Base-by-base conservation (phyloP, 2,113 vertebrate genomes). In the Amphiprion percula region DNA sequence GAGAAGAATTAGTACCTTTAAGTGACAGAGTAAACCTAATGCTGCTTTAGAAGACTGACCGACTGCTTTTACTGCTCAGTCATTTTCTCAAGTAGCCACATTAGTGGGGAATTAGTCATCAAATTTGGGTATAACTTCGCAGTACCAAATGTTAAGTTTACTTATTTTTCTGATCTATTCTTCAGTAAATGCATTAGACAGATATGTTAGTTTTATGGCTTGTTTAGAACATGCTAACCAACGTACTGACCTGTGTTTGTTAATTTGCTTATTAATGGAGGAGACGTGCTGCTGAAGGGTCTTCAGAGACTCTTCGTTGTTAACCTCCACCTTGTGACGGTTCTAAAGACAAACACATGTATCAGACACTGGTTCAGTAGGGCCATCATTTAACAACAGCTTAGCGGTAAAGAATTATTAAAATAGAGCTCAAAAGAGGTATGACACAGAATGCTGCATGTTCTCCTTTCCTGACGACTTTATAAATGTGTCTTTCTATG, bases 301-400 rank as follows among this genome's bases (percentile, higher is more conserved):
- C 92, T 94, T 96, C 74, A 96, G 52, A 9, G 96, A 94, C 21
- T 97, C 93, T 49, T 95, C 96, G 47, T 90, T 93, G 86, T 96
- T 98, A 74, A 90, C 62, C 55, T 98, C 96, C 92, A 92, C 95
- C 75, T 85, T 91, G 10, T 88, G 82, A 67, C 76, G 91, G 74
- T 69, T 90, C 94, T 95, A 67, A 59, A 84, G 52, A 82, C 21
- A 79, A 83, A 71, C 37, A 77, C 19, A 88, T 61, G 49, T 21
- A 53, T 63, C 19, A 74, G 10, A 64, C 1, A 74, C 4, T 16
- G 19, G 9, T 77, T 73, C 16, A 70, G 3, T 11, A 61, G 14
- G 16, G 26, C 33, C 8, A 37, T 37, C 41, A 15, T 37, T 72
- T 5, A 30, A n/a, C 28, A 60, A 44, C 41, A 44, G 41, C 11